These are phyloP conservation scores for Brachyptera putata DNA, from an alignment of 2,888 invertebrate genomes.

Conservation along the genomic window DNA sequence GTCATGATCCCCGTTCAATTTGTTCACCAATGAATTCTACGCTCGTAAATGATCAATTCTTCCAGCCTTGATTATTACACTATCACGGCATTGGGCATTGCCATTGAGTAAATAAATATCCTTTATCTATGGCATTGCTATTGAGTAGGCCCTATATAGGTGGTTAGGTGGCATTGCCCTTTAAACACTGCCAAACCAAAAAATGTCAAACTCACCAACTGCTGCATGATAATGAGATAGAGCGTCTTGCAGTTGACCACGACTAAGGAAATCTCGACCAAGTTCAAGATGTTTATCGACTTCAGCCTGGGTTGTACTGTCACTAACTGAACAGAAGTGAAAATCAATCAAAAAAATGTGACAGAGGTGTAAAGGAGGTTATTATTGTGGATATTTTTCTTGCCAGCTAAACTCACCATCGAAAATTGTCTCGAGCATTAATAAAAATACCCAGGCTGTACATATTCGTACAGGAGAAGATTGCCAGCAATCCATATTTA, in stretches of 20 bases:
- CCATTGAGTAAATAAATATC: too few species aligned
- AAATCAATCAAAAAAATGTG: constrained; percentile 13
- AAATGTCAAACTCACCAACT: constrained; percentile 86
- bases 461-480: constrained; percentile 57
- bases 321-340: constrained; percentile 52
- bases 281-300: constrained; percentile 90
- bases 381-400: too few species aligned
- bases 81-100: too few species aligned
- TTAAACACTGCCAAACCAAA: too few species aligned
- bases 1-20: too few species aligned
- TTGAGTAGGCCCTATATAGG: too few species aligned
- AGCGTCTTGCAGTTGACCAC: constrained; percentile 93
- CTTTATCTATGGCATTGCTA: too few species aligned
- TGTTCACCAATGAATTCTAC: too few species aligned
- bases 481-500: constrained; percentile 50
- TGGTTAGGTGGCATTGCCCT: too few species aligned
- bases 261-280: constrained; percentile 86
- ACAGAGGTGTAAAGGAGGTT: background rate
- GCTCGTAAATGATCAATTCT: too few species aligned
- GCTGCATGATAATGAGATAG: constrained; percentile 97
- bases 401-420: constrained; percentile 53
- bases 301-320: constrained; percentile 67
- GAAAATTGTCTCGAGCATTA: constrained; percentile 63
- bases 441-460: constrained; percentile 61
- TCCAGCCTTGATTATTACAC: too few species aligned